Evolutionary conservation across 2,888 invertebrate genomes (phyloP).

Genomic region (Clanis bilineata): DNA sequence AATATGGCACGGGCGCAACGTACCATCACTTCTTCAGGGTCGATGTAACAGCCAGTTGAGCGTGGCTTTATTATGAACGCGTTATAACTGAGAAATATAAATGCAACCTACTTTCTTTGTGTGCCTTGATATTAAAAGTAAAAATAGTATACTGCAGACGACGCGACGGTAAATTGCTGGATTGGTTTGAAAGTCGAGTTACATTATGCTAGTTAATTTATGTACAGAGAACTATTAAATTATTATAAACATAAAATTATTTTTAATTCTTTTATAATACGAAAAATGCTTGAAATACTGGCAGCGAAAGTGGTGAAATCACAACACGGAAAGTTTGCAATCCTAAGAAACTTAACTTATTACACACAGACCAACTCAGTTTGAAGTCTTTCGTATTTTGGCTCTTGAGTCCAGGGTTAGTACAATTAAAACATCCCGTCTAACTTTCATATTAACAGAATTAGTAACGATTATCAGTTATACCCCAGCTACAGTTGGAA

Average conservation of each 20-base stretch:
- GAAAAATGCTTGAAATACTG: no score
- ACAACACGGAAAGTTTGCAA: no score
- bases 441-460: neutral
- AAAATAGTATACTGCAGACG: neutral
- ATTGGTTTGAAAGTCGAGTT: neutral
- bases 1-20: slow-evolving; percentile 54
- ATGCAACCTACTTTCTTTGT: slow-evolving; percentile 17
- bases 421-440: neutral
- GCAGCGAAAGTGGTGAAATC: no score
- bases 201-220: no score
- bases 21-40: slow-evolving; percentile 48
- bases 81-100: slow-evolving; percentile 13
- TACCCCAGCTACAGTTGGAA: neutral
- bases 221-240: neutral
- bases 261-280: no score
- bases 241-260: no score
- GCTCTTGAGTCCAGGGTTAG: neutral
- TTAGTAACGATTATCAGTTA: neutral
- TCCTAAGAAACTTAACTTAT: no score
- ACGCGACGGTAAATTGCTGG: neutral
- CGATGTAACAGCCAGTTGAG: slow-evolving; percentile 53
- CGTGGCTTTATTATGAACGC: slow-evolving; percentile 34
- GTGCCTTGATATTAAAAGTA: neutral
- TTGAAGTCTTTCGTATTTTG: no score
- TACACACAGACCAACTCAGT: no score